phyloP scores from a whole-genome alignment of 2,888 invertebrate genomes.

The Campoplex nolae region DNA sequence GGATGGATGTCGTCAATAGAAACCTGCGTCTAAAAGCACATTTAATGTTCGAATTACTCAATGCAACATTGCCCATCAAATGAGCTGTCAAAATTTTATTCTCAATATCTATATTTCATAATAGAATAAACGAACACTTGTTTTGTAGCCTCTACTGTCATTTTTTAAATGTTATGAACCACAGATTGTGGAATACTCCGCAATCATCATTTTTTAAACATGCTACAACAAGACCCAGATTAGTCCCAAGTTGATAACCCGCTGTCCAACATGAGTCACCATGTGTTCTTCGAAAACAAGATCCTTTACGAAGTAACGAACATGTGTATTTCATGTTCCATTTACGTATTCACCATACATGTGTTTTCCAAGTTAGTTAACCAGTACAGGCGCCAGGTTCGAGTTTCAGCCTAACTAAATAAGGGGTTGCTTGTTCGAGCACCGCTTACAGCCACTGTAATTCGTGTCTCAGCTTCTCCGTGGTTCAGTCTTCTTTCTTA shows the following conservation, averaged over 20 bases:
- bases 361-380: conserved; percentile 67
- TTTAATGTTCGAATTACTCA: not conserved
- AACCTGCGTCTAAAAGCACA: not conserved
- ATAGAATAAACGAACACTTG: too few species aligned
- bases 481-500: conserved; percentile 70
- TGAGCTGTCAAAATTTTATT: not conserved
- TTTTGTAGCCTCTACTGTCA: not conserved
- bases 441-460: conserved; percentile 35
- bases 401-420: conserved; percentile 23
- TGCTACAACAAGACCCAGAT: not conserved
- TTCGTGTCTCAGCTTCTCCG: conserved; percentile 3
- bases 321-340: conserved; percentile 61
- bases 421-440: conserved; percentile 37
- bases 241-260: conserved; percentile 27
- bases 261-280: conserved; percentile 51
- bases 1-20: not conserved
- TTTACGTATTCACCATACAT: conserved; percentile 51
- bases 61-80: not conserved
- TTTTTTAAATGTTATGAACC: not conserved
- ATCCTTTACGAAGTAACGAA: conserved; percentile 57
- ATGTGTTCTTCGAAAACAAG: conserved; percentile 59
- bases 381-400: conserved; percentile 59
- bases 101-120: not conserved
- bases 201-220: not conserved
- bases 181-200: not conserved